Evolutionary conservation across 2,797 vertebrate species (phyloP).

Genomic region (Argya squamiceps): DNA sequence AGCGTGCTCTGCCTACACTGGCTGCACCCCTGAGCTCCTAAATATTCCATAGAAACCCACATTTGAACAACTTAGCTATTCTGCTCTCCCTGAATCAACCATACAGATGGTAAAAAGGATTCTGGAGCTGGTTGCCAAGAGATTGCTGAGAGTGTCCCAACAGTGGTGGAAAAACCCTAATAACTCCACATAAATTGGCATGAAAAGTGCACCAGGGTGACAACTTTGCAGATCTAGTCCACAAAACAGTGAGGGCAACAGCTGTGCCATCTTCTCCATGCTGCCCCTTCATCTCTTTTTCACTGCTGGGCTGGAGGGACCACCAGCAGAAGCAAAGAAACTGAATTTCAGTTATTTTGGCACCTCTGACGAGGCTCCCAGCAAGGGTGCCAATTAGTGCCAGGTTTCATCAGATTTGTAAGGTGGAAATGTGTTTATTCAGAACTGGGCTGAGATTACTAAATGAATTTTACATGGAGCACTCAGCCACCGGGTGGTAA

Average conservation of each 20-base stretch:
- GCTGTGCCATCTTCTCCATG: neutral
- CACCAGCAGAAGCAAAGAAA: neutral
- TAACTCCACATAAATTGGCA: neutral
- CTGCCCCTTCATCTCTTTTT: neutral
- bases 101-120: conserved; percentile 36
- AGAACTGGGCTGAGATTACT: neutral
- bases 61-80: neutral
- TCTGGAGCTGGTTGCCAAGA: neutral
- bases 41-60: neutral
- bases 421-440: conserved; percentile 18
- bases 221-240: neutral
- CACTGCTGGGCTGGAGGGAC: neutral
- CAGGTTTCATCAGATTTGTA: conserved; percentile 22
- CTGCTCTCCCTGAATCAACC: neutral
- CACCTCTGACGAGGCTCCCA: neutral
- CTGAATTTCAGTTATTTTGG: neutral
- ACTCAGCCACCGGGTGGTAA: conserved; percentile 2
- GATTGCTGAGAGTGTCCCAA: neutral
- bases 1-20: neutral
- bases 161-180: neutral
- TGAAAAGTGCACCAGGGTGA: neutral
- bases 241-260: neutral
- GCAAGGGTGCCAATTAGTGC: conserved; percentile 47
- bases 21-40: conserved; percentile 6
- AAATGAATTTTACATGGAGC: neutral